Evolutionary conservation across 2,113 vertebrate species (phyloP), one percentile per base, ranked within the genome.

Genomic region (Odontesthes bonariensis): DNA sequence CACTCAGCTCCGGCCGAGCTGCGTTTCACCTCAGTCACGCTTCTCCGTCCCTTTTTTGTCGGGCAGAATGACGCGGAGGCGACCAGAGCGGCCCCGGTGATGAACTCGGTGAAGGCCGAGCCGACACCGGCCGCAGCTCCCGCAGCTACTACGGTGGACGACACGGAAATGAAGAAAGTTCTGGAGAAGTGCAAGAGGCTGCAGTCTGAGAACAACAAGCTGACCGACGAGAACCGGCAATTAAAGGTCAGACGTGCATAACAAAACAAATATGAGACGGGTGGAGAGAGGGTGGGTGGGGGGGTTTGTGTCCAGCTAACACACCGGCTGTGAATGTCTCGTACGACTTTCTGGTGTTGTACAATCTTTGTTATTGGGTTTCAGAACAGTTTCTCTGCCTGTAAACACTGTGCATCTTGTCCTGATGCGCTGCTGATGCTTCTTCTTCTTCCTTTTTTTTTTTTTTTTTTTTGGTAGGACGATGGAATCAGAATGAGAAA

Each of bases 141-240:
- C 1, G 83, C 86, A 22, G 88, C 94, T 55, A 87, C 92, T 79
- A 91, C 94, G 0, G 86, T 92, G 69, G 98, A 96, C 32, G 96
- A 98, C 11, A 81, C 93, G 0, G 98, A 99, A 92, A 95, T 96
- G 89, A 96, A 95, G 91, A 99, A 97, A 70, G 86, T 97, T 10
- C 77, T 96, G 94, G 97, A 99, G 70, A 98, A 98, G 69, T 99
- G 96, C 94, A 99, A 96, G 95, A 95, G 96, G 92, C 93, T 97
- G 92, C 98, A 99, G 81, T 35, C 89, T 22, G 97, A 99, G 83
- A 84, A 97, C 59, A 91, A 93, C 93, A 99, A 97, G 92, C 88
- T 99, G 69, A 89, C 91, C 3, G 96, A 98, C 22, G 98, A 99
- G 91, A 98, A 99, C 89, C 95, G 95, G 81, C 96, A 96, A 88